Percentiles rank a stretch among this genome's conserved stretches.
phyloP scores from a whole-genome alignment of 2,113 vertebrate genomes.

The Copsychus sechellarum region DNA sequence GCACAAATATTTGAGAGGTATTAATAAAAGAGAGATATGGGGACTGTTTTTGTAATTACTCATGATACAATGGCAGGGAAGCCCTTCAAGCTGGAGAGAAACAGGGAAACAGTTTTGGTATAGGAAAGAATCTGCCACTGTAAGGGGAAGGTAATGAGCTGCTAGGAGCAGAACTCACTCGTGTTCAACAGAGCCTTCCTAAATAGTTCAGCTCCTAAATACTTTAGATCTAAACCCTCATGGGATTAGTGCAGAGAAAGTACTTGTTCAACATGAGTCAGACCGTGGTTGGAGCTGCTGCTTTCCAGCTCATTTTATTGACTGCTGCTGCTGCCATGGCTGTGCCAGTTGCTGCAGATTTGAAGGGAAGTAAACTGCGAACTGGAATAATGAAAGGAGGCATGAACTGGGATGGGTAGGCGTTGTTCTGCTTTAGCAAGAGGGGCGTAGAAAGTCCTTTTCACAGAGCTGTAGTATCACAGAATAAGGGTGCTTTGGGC shows the following conservation, averaged over 20 bases:
- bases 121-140: neutral
- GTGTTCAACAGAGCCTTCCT: neutral
- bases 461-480: fast-evolving
- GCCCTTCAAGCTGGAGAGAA: neutral
- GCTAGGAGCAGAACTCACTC: neutral
- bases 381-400: neutral
- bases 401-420: neutral
- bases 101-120: neutral
- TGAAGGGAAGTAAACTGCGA: neutral
- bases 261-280: neutral
- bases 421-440: neutral
- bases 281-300: neutral
- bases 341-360: neutral
- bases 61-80: neutral
- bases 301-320: neutral
- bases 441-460: neutral
- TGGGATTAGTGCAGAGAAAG: neutral
- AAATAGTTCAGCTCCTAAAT: slow-evolving; percentile 6
- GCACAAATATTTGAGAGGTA: slow-evolving; percentile 61
- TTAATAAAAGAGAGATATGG: neutral
- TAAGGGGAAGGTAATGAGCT: neutral
- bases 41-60: slow-evolving; percentile 10
- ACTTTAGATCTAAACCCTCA: neutral
- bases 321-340: neutral
- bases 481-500: neutral